Conservation (phyloP, 2,113 vertebrate genomes). For the Rhynchomys soricoides region DNA sequence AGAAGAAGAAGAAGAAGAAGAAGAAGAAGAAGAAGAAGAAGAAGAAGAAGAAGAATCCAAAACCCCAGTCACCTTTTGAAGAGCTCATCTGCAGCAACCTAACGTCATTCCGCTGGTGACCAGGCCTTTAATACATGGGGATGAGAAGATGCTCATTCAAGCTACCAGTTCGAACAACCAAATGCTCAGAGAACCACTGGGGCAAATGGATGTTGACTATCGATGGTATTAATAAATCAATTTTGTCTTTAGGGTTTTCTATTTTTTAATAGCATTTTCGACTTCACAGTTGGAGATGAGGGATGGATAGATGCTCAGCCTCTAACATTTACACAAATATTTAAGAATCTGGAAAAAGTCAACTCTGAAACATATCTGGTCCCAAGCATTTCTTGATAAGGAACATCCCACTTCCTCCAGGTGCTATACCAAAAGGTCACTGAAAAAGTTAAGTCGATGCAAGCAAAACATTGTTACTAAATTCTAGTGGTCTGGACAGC, state of each 20-base stretch:
- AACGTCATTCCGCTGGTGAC: not conserved
- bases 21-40: too few relatives aligned
- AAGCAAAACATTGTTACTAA: constrained; percentile 16
- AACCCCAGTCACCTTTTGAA: not conserved
- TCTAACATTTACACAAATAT: not conserved
- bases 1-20: rapidly evolving
- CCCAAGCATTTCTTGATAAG: not conserved
- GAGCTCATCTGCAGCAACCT: not conserved
- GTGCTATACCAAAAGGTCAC: not conserved
- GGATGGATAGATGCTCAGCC: not conserved
- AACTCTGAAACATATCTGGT: not conserved
- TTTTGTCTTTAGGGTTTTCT: not conserved
- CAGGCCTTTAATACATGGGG: not conserved
- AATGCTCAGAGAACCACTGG: not conserved
- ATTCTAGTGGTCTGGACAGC: not conserved
- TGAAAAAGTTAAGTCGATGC: constrained; percentile 4
- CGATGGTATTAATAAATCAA: constrained; percentile 1
- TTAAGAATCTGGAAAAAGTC: not conserved
- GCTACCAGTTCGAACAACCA: not conserved
- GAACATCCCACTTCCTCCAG: not conserved
- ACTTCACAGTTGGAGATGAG: not conserved
- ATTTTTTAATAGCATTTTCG: not conserved
- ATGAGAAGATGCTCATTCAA: not conserved
- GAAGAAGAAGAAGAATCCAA: too few relatives aligned
- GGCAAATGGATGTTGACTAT: not conserved